Conservation (phyloP, 2,113 vertebrate genomes). For the Ciconia maguari region DNA sequence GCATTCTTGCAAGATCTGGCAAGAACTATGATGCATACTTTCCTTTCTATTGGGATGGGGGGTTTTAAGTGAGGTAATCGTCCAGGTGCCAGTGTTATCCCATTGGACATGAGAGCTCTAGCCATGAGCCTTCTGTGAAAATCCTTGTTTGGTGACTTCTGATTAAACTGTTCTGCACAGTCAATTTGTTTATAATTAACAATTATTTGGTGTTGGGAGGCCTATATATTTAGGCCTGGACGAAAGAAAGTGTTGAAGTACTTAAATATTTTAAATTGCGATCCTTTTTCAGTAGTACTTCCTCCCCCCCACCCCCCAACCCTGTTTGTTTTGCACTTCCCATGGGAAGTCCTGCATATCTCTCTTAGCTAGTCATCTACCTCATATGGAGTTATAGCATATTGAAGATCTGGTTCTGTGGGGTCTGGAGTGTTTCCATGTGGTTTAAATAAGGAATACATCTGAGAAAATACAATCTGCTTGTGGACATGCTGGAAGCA, state of each 20-base stretch:
- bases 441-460: constrained; percentile 61
- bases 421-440: constrained; percentile 52
- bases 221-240: not conserved
- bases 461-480: constrained; percentile 66
- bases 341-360: not conserved
- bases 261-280: not conserved
- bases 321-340: not conserved
- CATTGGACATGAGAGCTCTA: not conserved
- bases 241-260: not conserved
- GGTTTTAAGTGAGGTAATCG: not conserved
- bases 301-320: fast-evolving
- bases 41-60: not conserved
- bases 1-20: not conserved
- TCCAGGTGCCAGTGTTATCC: not conserved
- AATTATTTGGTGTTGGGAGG: not conserved
- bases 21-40: not conserved
- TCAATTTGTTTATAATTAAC: not conserved
- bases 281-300: not conserved
- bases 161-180: not conserved
- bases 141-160: not conserved
- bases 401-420: constrained; percentile 48
- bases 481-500: constrained; percentile 51
- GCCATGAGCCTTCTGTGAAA: not conserved
- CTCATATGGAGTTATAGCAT: not conserved
- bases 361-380: not conserved